Evolutionary conservation across 2,888 invertebrate species (phyloP).

Genomic region (Barypeithes pellucidus): DNA sequence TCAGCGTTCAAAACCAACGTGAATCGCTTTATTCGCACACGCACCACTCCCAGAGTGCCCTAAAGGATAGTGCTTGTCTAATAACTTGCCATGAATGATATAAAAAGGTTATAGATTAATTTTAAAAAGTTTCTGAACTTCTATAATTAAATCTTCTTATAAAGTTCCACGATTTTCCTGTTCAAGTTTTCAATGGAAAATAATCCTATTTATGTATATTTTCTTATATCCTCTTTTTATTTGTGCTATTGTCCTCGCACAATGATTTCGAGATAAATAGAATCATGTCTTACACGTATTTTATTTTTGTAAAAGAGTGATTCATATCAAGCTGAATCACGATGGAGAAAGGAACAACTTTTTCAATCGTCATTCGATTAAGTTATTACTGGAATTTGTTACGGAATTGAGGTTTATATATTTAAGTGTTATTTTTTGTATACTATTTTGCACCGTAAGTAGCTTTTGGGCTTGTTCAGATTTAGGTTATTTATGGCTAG

Average conservation of each 20-base stretch:
- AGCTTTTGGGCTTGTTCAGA: too few relatives aligned
- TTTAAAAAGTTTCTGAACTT: too few relatives aligned
- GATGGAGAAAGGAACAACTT: neutral
- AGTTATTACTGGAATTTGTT: slow-evolving; percentile 6
- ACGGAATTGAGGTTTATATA: neutral
- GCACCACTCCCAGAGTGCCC: too few relatives aligned
- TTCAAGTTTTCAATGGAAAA: slow-evolving; percentile 1
- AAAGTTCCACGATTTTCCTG: neutral
- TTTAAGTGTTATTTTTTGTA: too few relatives aligned
- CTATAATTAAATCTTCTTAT: neutral
- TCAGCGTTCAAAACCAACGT: too few relatives aligned
- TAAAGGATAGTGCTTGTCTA: too few relatives aligned
- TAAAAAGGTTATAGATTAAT: too few relatives aligned
- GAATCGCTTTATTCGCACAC: too few relatives aligned
- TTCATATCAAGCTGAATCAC: slow-evolving; percentile 5
- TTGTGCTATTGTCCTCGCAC: neutral
- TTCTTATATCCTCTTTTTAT: neutral
- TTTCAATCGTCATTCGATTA: neutral
- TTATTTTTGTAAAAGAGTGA: slow-evolving; percentile 4
- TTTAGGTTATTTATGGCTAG: too few relatives aligned
- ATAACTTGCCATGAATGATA: too few relatives aligned
- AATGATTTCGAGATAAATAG: neutral
- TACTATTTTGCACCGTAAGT: too few relatives aligned
- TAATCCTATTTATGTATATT: neutral
- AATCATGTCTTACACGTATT: neutral